A percentile compares a stretch with the other conserved stretches of the same genome.
Evolutionary conservation across 2,888 invertebrate species (phyloP).

Genomic region (Augochlorella aurata): DNA sequence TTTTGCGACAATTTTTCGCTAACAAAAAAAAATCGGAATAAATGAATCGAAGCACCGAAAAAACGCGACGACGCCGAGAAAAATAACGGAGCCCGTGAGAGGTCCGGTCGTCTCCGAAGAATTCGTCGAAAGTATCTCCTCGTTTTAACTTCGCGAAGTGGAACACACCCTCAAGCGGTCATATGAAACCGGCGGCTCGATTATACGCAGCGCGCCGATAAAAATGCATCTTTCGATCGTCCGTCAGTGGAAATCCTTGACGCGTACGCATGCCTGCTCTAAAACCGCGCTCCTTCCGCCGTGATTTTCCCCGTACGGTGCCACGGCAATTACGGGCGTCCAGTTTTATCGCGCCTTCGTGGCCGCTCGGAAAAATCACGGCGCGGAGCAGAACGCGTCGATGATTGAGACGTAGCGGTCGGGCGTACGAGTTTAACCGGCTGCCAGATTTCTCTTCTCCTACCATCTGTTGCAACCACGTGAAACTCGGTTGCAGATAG

Average conservation of each 20-base stretch:
- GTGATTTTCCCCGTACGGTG: slow-evolving; percentile 3
- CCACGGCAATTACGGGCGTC: slow-evolving; percentile 7
- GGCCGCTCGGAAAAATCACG: neutral
- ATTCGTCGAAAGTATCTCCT: neutral
- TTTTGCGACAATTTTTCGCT: too few relatives aligned
- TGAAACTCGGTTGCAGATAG: slow-evolving; percentile 30
- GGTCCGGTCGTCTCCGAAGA: neutral
- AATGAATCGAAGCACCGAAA: too few relatives aligned
- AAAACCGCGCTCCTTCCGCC: slow-evolving; percentile 6
- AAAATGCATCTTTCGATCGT: slow-evolving; percentile 1
- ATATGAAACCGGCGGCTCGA: neutral
- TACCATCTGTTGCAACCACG: slow-evolving; percentile 16
- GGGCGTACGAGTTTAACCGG: slow-evolving; percentile 18
- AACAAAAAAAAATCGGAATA: too few relatives aligned
- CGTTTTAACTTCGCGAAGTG: neutral
- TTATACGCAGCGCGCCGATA: neutral
- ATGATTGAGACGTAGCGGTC: slow-evolving; percentile 29
- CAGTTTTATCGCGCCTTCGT: slow-evolving; percentile 24
- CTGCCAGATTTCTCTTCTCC: slow-evolving; percentile 25
- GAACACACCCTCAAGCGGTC: slow-evolving; percentile 5
- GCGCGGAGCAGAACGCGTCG: slow-evolving; percentile 2
- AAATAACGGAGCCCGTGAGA: neutral
- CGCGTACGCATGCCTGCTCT: neutral
- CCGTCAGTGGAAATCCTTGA: neutral
- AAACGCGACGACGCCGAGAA: too few relatives aligned